These are phyloP conservation scores for Esox lucius DNA, from an alignment of 2,797 vertebrate species.

Conservation along the genomic window DNA sequence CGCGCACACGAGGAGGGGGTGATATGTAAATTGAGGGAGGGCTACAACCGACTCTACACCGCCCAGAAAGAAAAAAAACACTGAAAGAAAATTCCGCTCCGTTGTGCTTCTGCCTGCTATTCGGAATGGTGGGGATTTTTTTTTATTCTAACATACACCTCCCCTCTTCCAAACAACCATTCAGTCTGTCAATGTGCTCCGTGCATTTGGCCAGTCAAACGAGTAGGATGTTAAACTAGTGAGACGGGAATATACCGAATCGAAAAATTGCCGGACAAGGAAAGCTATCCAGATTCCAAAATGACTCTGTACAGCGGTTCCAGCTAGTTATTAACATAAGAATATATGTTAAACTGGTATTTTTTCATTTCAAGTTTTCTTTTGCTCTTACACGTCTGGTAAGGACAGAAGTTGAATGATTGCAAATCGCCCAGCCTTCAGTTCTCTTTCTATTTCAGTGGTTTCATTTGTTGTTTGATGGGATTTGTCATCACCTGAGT, in stretches of 20 bases:
- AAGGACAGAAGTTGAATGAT: conserved; percentile 11
- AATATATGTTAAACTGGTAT: conserved; percentile 27
- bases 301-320: not conserved
- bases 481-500: conserved; percentile 43
- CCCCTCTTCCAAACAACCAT: conserved; percentile 67
- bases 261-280: conserved; percentile 43
- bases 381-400: conserved; percentile 37
- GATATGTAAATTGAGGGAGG: conserved; percentile 51
- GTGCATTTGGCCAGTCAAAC: conserved; percentile 70
- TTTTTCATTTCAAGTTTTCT: conserved; percentile 47
- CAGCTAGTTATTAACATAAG: conserved; percentile 7
- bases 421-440: conserved; percentile 32
- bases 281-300: conserved; percentile 37
- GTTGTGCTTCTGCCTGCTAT: conserved; percentile 66
- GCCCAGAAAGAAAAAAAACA: conserved; percentile 44
- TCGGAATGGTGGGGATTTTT: conserved; percentile 70
- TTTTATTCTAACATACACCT: conserved; percentile 52
- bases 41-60: conserved; percentile 60
- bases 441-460: conserved; percentile 30
- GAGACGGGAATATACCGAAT: conserved; percentile 54
- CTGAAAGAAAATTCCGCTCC: conserved; percentile 62
- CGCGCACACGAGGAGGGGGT: conserved; percentile 21
- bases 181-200: conserved; percentile 73
- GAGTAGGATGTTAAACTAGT: conserved; percentile 61
- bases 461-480: conserved; percentile 10